Conservation (phyloP, 2,888 invertebrate genomes). For the Tiliacea citrago region DNA sequence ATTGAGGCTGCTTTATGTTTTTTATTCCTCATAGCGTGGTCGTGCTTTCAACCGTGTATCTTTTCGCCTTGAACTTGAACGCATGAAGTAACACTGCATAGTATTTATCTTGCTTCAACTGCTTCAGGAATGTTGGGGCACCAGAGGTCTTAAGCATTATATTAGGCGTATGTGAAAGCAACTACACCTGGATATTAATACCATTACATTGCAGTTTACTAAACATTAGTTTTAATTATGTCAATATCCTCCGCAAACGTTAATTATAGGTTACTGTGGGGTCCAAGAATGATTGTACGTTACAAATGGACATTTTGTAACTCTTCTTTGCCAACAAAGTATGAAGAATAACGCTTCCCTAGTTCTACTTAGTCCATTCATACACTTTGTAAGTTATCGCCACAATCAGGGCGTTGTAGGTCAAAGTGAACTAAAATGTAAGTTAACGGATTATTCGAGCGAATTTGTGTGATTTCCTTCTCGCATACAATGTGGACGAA, state of each 20-base stretch:
- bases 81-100: not conserved
- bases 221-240: not conserved
- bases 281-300: not conserved
- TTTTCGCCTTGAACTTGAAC: slow-evolving; percentile 5
- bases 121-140: not conserved
- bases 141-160: not conserved
- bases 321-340: slow-evolving; percentile 14
- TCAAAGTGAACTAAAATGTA: slow-evolving; percentile 59
- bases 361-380: slow-evolving; percentile 25
- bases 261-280: slow-evolving; percentile 10
- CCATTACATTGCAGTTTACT: not conserved
- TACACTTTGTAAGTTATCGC: slow-evolving; percentile 49
- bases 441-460: slow-evolving; percentile 47
- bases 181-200: not conserved
- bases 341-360: slow-evolving; percentile 4
- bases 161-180: not conserved
- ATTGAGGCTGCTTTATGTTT: not conserved
- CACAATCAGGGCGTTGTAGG: slow-evolving; percentile 51
- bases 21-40: slow-evolving; percentile 8
- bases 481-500: slow-evolving; percentile 39
- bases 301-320: slow-evolving; percentile 6
- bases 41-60: not conserved
- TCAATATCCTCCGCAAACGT: not conserved
- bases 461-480: slow-evolving; percentile 53
- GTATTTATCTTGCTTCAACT: not conserved